A percentile compares a stretch with the other conserved stretches of the same genome.
Evolutionary conservation across 2,113 vertebrate genomes (phyloP).

Genomic region (Anarrhichthys ocellatus): DNA sequence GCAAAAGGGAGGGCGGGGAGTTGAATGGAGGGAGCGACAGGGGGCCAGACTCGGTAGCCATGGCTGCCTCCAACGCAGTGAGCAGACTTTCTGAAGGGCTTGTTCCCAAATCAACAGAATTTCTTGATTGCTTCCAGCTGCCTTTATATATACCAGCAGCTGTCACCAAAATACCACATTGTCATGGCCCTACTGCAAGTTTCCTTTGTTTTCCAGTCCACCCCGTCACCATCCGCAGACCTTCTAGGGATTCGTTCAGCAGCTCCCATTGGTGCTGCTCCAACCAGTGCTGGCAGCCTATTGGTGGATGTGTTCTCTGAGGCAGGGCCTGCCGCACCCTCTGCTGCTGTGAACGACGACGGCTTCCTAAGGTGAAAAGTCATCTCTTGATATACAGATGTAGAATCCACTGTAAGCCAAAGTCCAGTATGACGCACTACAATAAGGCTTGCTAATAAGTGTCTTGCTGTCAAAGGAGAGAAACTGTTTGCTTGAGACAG

Average conservation of each 20-base stretch:
- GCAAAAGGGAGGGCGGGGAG: slow-evolving; percentile 88
- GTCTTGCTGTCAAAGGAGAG: neutral
- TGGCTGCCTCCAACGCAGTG: slow-evolving; percentile 89
- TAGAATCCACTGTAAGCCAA: neutral
- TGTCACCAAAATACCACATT: neutral
- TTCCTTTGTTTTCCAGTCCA: slow-evolving; percentile 84
- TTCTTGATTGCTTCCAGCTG: neutral
- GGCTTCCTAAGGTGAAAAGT: slow-evolving; percentile 90
- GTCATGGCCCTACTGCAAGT: neutral
- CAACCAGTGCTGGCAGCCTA: slow-evolving; percentile 84
- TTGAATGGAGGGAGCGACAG: slow-evolving; percentile 89
- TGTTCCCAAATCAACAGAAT: neutral
- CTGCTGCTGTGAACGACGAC: slow-evolving; percentile 87
- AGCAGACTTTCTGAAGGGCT: slow-evolving; percentile 51
- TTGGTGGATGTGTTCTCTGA: slow-evolving; percentile 94
- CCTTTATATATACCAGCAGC: neutral
- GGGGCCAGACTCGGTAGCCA: slow-evolving; percentile 71
- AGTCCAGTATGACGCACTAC: slow-evolving; percentile 48
- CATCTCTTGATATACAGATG: slow-evolving; percentile 3
- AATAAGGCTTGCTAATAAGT: neutral
- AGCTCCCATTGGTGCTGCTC: slow-evolving; percentile 74
- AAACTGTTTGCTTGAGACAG: neutral
- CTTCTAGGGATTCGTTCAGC: slow-evolving; percentile 89
- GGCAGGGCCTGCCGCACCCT: slow-evolving; percentile 78
- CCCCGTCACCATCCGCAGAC: slow-evolving; percentile 92